Conservation (phyloP, 2,888 invertebrate species). For the Acholoe squamosa region DNA sequence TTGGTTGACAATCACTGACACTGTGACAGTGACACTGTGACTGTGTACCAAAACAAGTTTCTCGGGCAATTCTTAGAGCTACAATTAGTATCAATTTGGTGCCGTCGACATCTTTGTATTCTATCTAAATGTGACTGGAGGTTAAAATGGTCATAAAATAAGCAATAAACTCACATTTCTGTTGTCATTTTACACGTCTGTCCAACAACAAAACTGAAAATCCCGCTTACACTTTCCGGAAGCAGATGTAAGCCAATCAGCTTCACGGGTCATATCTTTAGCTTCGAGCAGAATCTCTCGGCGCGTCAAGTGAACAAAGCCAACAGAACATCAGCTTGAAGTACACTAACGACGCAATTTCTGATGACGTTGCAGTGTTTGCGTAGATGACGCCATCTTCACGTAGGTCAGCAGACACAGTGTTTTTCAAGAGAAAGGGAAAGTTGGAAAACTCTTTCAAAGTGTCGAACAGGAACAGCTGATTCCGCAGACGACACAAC, state of each 20-base stretch:
- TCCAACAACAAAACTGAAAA: too few relatives aligned
- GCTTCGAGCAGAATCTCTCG: background rate
- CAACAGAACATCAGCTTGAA: background rate
- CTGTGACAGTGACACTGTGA: too few relatives aligned
- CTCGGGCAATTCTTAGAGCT: too few relatives aligned
- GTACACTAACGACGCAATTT: background rate
- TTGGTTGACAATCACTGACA: too few relatives aligned
- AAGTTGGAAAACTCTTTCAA: conserved; percentile 34
- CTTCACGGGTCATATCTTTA: background rate
- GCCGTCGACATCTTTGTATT: too few relatives aligned
- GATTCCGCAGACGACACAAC: background rate
- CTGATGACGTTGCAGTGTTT: conserved; percentile 45
- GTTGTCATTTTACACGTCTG: background rate
- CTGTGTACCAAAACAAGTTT: too few relatives aligned
- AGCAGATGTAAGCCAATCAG: conserved; percentile 9
- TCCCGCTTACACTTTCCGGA: background rate
- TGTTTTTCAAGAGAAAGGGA: background rate
- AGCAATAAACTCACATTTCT: background rate
- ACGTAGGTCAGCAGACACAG: conserved; percentile 50
- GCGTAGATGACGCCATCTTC: conserved; percentile 57
- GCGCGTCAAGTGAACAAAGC: background rate
- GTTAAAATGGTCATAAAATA: background rate
- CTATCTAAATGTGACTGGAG: too few relatives aligned
- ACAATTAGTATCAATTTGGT: too few relatives aligned
- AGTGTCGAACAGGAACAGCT: background rate